A percentile compares a stretch with the other conserved stretches of the same genome.
Evolutionary conservation across 2,113 vertebrate species (phyloP).

Genomic region (Hirundichthys speculiger): DNA sequence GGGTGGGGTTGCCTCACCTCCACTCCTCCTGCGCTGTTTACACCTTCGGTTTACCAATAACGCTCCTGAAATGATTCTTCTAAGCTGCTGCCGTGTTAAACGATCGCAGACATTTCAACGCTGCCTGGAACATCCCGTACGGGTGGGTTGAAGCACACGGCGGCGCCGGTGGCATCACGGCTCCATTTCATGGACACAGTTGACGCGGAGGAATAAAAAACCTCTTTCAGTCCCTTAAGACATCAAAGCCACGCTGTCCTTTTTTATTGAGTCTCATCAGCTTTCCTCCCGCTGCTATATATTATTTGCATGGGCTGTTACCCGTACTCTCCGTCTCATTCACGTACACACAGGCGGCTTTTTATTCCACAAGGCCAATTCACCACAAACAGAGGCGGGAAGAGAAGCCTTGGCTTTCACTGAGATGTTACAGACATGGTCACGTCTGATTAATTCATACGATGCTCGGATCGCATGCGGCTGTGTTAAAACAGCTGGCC

Average conservation of each 20-base stretch:
- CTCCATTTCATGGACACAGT: conserved; percentile 62
- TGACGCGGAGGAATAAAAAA: conserved; percentile 36
- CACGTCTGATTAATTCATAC: conserved; percentile 58
- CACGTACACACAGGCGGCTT: neutral
- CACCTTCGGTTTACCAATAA: conserved; percentile 13
- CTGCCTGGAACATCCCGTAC: conserved; percentile 36
- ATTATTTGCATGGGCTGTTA: conserved; percentile 65
- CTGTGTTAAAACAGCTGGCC: conserved; percentile 44
- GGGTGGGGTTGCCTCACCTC: neutral
- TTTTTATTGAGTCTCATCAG: conserved; percentile 64
- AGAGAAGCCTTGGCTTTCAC: conserved; percentile 44
- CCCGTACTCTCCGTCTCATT: conserved; percentile 35
- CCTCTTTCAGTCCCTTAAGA: conserved; percentile 48
- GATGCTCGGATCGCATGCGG: conserved; percentile 19
- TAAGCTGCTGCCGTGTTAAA: conserved; percentile 26
- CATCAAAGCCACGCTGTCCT: conserved; percentile 60
- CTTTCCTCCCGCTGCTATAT: conserved; percentile 52
- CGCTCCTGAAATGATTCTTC: conserved; percentile 24
- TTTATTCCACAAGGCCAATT: conserved; percentile 48
- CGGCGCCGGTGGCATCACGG: conserved; percentile 41
- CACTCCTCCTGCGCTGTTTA: neutral
- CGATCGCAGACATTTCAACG: conserved; percentile 40
- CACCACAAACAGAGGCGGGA: conserved; percentile 6
- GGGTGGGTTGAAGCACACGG: conserved; percentile 44
- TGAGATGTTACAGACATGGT: conserved; percentile 39